A percentile compares a stretch with the other conserved stretches of the same genome.
phyloP scores from a whole-genome alignment of 2,113 vertebrate genomes.

The Antigone vipio region DNA sequence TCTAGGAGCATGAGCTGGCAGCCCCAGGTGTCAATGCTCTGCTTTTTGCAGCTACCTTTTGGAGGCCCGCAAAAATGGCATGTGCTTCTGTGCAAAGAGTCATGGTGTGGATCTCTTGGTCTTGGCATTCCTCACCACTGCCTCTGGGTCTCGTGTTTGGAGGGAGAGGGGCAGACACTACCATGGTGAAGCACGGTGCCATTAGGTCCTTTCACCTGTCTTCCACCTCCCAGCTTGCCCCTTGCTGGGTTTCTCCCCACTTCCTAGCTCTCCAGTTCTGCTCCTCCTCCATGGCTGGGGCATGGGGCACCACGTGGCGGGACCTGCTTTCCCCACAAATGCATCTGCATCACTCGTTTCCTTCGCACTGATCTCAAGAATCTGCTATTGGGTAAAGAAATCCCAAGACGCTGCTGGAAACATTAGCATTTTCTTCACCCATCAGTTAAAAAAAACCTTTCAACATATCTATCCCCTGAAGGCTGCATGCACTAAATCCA shows the following conservation, averaged over 20 bases:
- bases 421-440: not conserved
- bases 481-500: not conserved
- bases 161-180: not conserved
- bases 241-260: not conserved
- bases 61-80: not conserved
- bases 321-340: not conserved
- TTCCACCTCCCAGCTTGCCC: not conserved
- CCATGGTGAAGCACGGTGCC: not conserved
- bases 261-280: not conserved
- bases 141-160: not conserved
- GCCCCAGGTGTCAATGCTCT: not conserved
- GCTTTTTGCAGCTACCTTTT: not conserved
- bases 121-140: too few species aligned
- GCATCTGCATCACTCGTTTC: not conserved
- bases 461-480: not conserved
- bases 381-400: not conserved
- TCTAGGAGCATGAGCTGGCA: not conserved
- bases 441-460: not conserved
- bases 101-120: fast-evolving
- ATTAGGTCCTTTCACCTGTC: not conserved
- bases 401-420: not conserved
- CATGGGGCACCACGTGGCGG: fast-evolving
- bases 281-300: not conserved
- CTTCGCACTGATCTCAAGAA: not conserved
- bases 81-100: not conserved